Base-by-base conservation (phyloP, 92 coral and sea anemone genomes). In the Hydrozoanthus gracilis region DNA sequence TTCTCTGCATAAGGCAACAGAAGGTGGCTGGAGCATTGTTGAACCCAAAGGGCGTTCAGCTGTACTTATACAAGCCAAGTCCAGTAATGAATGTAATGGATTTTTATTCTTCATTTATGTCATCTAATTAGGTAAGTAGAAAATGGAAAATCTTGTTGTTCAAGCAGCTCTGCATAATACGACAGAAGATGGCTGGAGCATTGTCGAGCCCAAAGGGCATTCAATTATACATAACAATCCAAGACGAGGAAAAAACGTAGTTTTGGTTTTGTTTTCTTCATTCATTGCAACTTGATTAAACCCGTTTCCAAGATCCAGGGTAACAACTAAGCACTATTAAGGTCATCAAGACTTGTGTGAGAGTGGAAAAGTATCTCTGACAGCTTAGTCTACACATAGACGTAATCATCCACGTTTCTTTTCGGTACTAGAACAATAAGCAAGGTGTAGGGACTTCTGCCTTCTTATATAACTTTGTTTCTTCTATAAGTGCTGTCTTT, bases 361-460 rank as follows among this genome's bases (percentile, higher is more conserved):
- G 16, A 87, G 55, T 4, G 91, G 91, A 15, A 76, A 83, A 4
- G 83, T 52, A 46, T 87, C 86, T 51, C 75, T 55, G 13, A 77
- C 68, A n/a, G 90, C 82, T 87, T 90, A 87, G 76, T 90, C 88
- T 1, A 77, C 82, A 44, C 90, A 86, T 51, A 87, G 88, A 60
- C 76, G 68, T 27, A 87, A 46, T 27, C 39, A 44, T 66, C 62
- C 14, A 90, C 90, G 79, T 72, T 88, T 88, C 71, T 91, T 91
- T 15, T 87, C 58, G 4, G 88, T 27, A 27, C 87, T 7, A 78
- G 44, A 18, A 88, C 91, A 44, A 88, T 67, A 8, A 89, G 88
- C 8, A 87, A 79, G 11, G 88, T 86, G 61, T 82, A 87, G 13
- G 93, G 86, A 54, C 91, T 90, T 76, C 87, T 87, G 44, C 90